These are phyloP conservation scores for Ivindomyrus marchei DNA, from an alignment of 2,113 vertebrate species.

Conservation along the genomic window DNA sequence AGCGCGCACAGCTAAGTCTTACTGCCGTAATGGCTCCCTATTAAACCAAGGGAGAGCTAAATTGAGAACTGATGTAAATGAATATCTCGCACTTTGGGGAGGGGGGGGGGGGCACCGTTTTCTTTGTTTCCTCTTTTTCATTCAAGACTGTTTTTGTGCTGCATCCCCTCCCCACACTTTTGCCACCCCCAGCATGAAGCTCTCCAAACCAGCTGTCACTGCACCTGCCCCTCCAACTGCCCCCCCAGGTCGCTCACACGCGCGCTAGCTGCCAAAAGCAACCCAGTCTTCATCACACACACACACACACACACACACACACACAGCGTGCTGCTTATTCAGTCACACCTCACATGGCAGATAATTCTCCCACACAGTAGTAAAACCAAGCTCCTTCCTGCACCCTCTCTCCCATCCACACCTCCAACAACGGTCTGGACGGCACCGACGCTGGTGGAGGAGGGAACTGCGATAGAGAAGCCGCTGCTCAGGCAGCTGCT, in stretches of 20 bases:
- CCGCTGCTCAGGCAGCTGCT: background rate
- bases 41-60: background rate
- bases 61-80: background rate
- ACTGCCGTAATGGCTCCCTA: background rate
- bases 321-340: background rate
- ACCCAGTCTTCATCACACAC: background rate
- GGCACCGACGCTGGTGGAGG: background rate
- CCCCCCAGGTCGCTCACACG: background rate
- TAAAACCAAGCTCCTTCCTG: background rate
- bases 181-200: background rate
- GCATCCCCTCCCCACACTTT: background rate
- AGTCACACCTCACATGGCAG: background rate
- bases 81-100: background rate
- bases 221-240: slow-evolving; percentile 10
- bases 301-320: background rate
- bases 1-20: background rate
- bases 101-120: background rate
- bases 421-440: background rate
- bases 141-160: background rate
- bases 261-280: background rate
- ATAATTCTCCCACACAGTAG: background rate
- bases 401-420: background rate
- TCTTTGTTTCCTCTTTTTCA: background rate
- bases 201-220: slow-evolving; percentile 20
- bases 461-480: background rate